Conservation (phyloP, 2,888 invertebrate species). For the Bedellia somnulentella region DNA sequence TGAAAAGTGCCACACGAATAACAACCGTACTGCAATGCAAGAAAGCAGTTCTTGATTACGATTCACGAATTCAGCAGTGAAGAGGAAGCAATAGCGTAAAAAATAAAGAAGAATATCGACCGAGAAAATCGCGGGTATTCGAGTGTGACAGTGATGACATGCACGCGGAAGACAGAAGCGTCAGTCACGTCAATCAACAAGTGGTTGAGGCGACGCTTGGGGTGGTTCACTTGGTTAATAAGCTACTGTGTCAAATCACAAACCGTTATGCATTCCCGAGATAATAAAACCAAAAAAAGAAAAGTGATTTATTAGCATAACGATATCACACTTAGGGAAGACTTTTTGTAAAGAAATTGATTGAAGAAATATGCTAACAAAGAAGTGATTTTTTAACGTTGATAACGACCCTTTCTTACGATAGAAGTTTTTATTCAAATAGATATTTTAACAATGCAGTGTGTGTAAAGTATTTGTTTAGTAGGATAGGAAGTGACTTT, state of each 20-base stretch:
- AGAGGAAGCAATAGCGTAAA: slow-evolving; percentile 20
- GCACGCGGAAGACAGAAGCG: slow-evolving; percentile 29
- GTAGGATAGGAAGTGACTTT: too few relatives aligned
- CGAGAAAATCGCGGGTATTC: slow-evolving; percentile 26
- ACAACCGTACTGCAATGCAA: not conserved
- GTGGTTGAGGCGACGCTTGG: too few relatives aligned
- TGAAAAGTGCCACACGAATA: not conserved
- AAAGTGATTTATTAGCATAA: too few relatives aligned
- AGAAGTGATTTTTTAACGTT: too few relatives aligned
- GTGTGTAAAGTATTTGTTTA: too few relatives aligned
- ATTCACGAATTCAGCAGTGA: slow-evolving; percentile 43
- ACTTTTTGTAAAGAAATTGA: too few relatives aligned
- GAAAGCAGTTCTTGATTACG: slow-evolving; percentile 17
- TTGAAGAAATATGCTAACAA: too few relatives aligned
- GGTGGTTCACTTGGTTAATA: slow-evolving; percentile 29
- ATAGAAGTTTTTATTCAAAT: too few relatives aligned
- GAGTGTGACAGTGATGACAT: slow-evolving; percentile 33
- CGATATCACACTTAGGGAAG: too few relatives aligned
- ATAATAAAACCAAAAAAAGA: too few relatives aligned
- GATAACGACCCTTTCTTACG: too few relatives aligned
- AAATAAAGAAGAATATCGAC: slow-evolving; percentile 29
- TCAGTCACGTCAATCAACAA: slow-evolving; percentile 23
- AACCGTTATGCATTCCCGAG: slow-evolving; percentile 11
- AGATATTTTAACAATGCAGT: too few relatives aligned
- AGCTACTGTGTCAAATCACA: slow-evolving; percentile 31